Base-by-base conservation (phyloP, 2,888 invertebrate genomes). In the Phyto melanocephala region DNA sequence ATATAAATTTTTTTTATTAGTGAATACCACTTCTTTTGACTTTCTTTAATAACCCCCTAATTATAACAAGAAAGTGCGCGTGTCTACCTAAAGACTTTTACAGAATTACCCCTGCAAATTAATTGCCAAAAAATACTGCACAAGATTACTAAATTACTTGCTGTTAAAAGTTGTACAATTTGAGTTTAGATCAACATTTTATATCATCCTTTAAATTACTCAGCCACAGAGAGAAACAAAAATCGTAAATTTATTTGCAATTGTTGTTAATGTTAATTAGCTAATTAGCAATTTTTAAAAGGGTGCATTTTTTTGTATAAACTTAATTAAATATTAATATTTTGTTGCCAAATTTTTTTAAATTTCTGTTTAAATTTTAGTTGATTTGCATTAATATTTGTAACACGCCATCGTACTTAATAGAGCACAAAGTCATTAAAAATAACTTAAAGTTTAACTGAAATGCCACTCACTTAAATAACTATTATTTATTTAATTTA, bases 11-110 rank as follows among this genome's bases (percentile, higher is more conserved):
- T n/a, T n/a, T n/a, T n/a, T n/a, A 56, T 78, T 50, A 52, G 50
- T 79, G 67, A 11, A 62, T 58, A 75, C 65, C 70, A 65, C 11
- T 62, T 54, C 6, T 28, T 67, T 67, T 54, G 67, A 82, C 82
- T 82, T 82, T 82, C 79, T 82, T 82, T 67, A 79, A 71, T 79
- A 68, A 75, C 75, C 83, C n/a, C 68, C 63, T 74, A 84, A 83
- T 84, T 83, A 83, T 65, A 72, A 74, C 60, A 74, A 72, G 76
- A 80, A 78, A 84, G 80, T 84, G 72, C 84, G 81, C 79, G 83
- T 84, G 83, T 78, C 78, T 56, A 68, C n/a, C 24, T 42, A 40
- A 71, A 40, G 11, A 52, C 58, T 47, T 42, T 75, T 70, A 2
- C 15, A 20, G 20, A 33, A 28, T 22, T 74, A n/a, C n/a, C 40